These are phyloP conservation scores for Astreopora myriophthalma DNA, from an alignment of 64 coral and sea anemone species.

Conservation along the genomic window DNA sequence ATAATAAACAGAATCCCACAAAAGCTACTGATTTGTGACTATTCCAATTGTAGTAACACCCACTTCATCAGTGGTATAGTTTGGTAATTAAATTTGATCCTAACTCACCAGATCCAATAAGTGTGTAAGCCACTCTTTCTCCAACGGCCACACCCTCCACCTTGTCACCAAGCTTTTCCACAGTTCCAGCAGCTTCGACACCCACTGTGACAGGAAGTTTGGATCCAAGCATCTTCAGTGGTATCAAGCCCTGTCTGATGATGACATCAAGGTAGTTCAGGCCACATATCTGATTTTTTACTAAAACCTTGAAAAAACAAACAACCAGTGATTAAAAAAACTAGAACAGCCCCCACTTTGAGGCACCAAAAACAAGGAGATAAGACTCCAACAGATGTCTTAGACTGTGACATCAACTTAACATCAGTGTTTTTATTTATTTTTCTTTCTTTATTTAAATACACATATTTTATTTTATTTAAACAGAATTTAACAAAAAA, in stretches of 20 bases:
- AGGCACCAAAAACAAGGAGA: no score
- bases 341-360: no score
- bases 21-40: no score
- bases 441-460: no score
- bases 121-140: conserved; percentile 36
- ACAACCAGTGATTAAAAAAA: neutral
- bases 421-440: no score
- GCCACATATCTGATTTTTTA: conserved; percentile 65
- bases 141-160: conserved; percentile 9
- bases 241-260: conserved; percentile 4
- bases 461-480: no score
- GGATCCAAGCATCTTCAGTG: neutral
- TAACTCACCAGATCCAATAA: conserved; percentile 48
- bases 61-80: no score
- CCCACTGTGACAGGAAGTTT: conserved; percentile 29
- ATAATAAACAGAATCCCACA: no score
- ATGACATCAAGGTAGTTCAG: conserved; percentile 56
- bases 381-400: no score
- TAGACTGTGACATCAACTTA: no score
- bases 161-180: conserved; percentile 26
- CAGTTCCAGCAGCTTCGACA: conserved; percentile 51
- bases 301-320: conserved; percentile 18
- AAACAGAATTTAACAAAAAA: no score
- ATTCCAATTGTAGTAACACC: no score
- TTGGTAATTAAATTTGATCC: neutral